Base-by-base conservation (phyloP, 1,140 invertebrate genomes). In the Lordiphosa collinella region DNA sequence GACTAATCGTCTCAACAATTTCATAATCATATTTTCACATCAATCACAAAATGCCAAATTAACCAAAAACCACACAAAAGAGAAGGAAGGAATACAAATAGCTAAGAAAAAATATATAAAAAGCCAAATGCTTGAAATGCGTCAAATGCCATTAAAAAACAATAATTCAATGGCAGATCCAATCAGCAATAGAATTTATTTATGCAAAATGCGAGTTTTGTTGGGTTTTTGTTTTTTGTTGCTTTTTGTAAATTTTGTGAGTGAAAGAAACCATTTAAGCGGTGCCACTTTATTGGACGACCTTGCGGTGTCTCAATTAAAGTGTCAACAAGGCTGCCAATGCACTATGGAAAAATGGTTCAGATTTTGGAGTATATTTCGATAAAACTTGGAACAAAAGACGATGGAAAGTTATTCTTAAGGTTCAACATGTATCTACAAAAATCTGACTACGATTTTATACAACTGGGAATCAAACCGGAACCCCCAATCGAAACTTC, bases 121-220 rank as follows among this genome's bases (percentile, higher is more conserved):
- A 25, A 25, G 14, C 29, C 22, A 29, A 46, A 47, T 16, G 32
- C 35, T 44, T 40, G 34, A 50, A 75, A 56, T 48, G 54, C 57
- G 54, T 63, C 56, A 75, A 82, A 62, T 73, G 57, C 57, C 66
- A 80, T 76, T 82, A 76, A 82, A 76, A 82, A 18, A 48, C 66
- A 72, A 82, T 80, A 65, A 61, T 43, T 68, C 76, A 82, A 68
- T 75, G 67, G 66, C 76, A 68, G 55, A 57, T 56, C 70, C 60
- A 75, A 80, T 74, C 70, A 56, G 60, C 57, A 31, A 67, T 70
- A 67, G 75, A 82, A 82, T 82, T 59, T 62, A 62, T 67, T 47
- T 66, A 76, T 76, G 71, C 71, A 70, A 75, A 75, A 47, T 49
- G 10, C 35, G 9, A 16, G 31, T 31, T 58, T 31, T 58, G 31